Evolutionary conservation across 2,113 vertebrate genomes (phyloP), one percentile per base, ranked within the genome.

Genomic region (Crotalus horridus): DNA sequence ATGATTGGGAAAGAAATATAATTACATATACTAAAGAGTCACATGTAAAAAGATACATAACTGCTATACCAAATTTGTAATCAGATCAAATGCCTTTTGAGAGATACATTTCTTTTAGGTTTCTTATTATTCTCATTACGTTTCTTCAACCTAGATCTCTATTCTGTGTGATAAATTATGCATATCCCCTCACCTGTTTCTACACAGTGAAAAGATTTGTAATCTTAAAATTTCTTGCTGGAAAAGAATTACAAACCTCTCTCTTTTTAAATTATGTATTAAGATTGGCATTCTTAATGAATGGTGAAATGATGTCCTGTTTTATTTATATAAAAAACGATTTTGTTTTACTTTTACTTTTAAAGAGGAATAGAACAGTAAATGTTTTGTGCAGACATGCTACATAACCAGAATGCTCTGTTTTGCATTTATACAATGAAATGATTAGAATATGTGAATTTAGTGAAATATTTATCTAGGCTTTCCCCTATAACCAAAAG

Each of bases 181-280:
- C n/a, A 58, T 59, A 93, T 95, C 53, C 43, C 55, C 90, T 88
- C 86, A 93, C 1, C 51, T 91, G 51, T 13, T 69, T 24, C 9
- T 92, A 90, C 24, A 89, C 89, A 12, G 58, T 86, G 86, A 95
- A 92, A 26, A 17, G 89, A 93, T 90, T 91, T 91, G 39, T 3
- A 29, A 48, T 0, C 0, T 91, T 53, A 87, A 92, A 87, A 61
- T 64, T 90, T 29, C 92, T 1, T 90, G 87, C 92, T 88, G 89
- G 12, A 89, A 93, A 48, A 91, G 13, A 51, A 94, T 92, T 90
- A 87, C 1, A 92, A 96, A 92, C 21, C n/a, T 43, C 9, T 0
- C 2, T 33, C 43, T 2, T 15, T 17, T 46, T 4, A 89, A 89
- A 91, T 92, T 85, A 29, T 81, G 1, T 12, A 56, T 61, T 33